Evolutionary conservation across 2,888 invertebrate species (phyloP), one percentile per base, ranked within the genome.

Genomic region (Pteria penguin): DNA sequence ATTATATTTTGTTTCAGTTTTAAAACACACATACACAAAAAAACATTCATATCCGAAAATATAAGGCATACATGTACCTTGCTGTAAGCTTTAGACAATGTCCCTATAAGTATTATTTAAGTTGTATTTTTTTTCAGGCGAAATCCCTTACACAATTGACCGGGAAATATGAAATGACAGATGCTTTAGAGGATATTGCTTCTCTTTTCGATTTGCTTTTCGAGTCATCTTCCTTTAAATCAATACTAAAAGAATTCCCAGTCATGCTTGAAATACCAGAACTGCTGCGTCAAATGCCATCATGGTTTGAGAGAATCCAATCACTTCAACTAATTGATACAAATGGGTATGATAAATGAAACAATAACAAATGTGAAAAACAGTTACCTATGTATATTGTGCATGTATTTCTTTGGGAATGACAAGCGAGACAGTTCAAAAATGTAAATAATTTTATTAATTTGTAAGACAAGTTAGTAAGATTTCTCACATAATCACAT

Each of bases 171-270:
- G 80, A 80, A 18, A 54, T 74, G 33, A 76, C 77, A 1, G 66
- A 72, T 27, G 78, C 78, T 4, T 8, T 85, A 26, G 74, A 76
- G 14, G 87, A 86, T 54, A 62, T 88, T 8, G 87, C 86, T 4
- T 74, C 83, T 22, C 80, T 89, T 77, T 29, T 86, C n/a, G 87
- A 88, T 18, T 58, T 87, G 36, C 66, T 83, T 29, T 65, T 83
- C 32, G 79, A 79, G 8, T 79, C 82, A 1, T 80, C 84, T 0
- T 65, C 76, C 18, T 11, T 84, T 4, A 27, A 75, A n/a, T 55
- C 63, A 27, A 22, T 82, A 5, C 52, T 88, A 3, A 57, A 57
- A 11, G 24, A 76, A 26, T 33, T 86, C 27, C 65, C 82, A 0
- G 67, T 73, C 18, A 65, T 87, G 22, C 63, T 73, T 14, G 72